Percentiles rank a stretch among this genome's conserved stretches.
Conservation (phyloP, 2,888 invertebrate species). For the Mantis religiosa region DNA sequence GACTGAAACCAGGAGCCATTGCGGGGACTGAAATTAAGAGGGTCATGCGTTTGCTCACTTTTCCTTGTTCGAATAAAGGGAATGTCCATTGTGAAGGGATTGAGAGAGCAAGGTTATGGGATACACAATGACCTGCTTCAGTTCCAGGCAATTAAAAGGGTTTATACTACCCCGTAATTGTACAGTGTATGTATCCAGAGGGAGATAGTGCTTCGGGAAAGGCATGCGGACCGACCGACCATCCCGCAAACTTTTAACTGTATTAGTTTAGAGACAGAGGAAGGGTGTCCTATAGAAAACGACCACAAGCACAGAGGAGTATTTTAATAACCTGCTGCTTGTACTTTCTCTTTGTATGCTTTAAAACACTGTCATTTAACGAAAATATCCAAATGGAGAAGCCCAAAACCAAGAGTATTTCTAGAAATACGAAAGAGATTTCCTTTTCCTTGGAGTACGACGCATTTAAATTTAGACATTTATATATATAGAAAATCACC, state of each 20-base stretch:
- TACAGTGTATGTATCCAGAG: neutral
- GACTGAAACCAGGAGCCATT: neutral
- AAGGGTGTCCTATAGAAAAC: neutral
- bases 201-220: neutral
- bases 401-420: too few relatives aligned
- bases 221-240: neutral
- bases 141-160: neutral
- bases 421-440: too few relatives aligned
- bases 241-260: neutral
- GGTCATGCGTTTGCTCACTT: neutral
- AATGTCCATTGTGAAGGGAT: neutral
- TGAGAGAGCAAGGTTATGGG: neutral
- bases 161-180: neutral
- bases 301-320: neutral
- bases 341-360: too few relatives aligned
- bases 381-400: too few relatives aligned
- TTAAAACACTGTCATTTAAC: too few relatives aligned
- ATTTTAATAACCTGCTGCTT: neutral
- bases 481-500: too few relatives aligned
- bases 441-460: too few relatives aligned
- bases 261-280: neutral
- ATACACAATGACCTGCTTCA: neutral
- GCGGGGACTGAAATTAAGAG: neutral
- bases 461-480: too few relatives aligned
- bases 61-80: neutral